A percentile compares a stretch with the other conserved stretches of the same genome.
phyloP scores from a whole-genome alignment of 2,797 vertebrate species.

The Potorous gilbertii region DNA sequence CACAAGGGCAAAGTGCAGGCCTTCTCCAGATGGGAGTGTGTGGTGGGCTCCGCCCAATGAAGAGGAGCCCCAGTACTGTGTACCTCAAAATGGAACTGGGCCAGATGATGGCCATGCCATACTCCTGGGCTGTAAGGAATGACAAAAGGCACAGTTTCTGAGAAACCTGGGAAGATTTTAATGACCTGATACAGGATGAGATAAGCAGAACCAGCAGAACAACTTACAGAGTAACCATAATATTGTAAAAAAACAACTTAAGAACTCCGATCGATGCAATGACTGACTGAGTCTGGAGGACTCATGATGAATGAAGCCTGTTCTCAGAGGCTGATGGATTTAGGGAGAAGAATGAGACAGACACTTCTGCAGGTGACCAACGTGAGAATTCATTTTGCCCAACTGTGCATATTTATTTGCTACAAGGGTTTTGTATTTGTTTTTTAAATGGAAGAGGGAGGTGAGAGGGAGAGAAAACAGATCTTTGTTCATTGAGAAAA shows the following conservation, averaged over 20 bases:
- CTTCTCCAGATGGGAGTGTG: neutral
- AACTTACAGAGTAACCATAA: neutral
- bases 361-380: neutral
- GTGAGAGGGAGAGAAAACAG: neutral
- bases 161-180: neutral
- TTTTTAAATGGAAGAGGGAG: neutral
- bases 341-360: neutral
- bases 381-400: neutral
- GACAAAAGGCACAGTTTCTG: neutral
- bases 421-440: neutral
- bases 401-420: neutral
- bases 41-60: conserved; percentile 7
- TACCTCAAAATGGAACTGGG: neutral
- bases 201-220: neutral
- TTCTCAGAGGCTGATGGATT: neutral
- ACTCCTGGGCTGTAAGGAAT: neutral
- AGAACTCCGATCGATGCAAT: neutral
- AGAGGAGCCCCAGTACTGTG: neutral
- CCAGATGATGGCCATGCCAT: neutral
- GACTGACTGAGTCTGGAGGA: neutral
- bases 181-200: neutral
- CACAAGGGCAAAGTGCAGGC: neutral
- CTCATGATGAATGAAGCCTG: neutral
- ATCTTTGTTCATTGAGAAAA: neutral
- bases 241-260: neutral